phyloP scores from a whole-genome alignment of 1,140 invertebrate genomes.

The Drosophila kanapiae region DNA sequence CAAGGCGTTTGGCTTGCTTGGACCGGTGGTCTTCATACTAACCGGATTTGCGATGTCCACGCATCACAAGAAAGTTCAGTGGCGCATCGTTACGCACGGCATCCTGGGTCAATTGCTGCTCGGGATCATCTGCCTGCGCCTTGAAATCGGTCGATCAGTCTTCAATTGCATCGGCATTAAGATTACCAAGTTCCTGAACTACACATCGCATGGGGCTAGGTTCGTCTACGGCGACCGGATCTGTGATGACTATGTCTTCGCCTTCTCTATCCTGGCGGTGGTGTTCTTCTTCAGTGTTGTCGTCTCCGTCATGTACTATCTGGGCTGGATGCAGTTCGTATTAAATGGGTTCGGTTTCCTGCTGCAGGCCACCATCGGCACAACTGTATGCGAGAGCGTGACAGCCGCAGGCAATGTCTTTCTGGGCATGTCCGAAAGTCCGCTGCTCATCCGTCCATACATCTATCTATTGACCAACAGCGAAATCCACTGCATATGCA shows the following conservation, averaged over 20 bases:
- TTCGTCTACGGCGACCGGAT: conserved; percentile 94
- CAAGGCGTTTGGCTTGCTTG: conserved; percentile 83
- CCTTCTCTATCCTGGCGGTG: conserved; percentile 92
- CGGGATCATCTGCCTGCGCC: conserved; percentile 93
- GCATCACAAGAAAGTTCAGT: conserved; percentile 88
- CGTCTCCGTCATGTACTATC: conserved; percentile 93
- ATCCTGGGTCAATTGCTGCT: conserved; percentile 93
- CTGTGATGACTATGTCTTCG: conserved; percentile 89
- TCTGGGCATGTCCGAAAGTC: conserved; percentile 94
- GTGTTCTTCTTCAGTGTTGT: conserved; percentile 96
- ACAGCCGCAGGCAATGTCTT: conserved; percentile 95
- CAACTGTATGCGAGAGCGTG: conserved; percentile 95
- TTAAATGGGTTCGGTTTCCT: conserved; percentile 91
- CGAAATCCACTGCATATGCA: conserved; percentile 96
- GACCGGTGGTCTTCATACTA: conserved; percentile 86
- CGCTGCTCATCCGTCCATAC: conserved; percentile 94
- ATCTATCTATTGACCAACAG: conserved; percentile 91
- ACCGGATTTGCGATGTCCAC: conserved; percentile 87
- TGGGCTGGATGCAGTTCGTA: conserved; percentile 93
- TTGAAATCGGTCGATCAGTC: conserved; percentile 90
- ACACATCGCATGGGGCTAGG: conserved; percentile 90
- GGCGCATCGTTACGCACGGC: conserved; percentile 92
- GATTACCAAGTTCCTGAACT: conserved; percentile 91
- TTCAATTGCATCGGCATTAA: conserved; percentile 93
- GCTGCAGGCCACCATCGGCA: conserved; percentile 90